Evolutionary conservation across 2,113 vertebrate species (phyloP).

Genomic region (Scopus umbretta): DNA sequence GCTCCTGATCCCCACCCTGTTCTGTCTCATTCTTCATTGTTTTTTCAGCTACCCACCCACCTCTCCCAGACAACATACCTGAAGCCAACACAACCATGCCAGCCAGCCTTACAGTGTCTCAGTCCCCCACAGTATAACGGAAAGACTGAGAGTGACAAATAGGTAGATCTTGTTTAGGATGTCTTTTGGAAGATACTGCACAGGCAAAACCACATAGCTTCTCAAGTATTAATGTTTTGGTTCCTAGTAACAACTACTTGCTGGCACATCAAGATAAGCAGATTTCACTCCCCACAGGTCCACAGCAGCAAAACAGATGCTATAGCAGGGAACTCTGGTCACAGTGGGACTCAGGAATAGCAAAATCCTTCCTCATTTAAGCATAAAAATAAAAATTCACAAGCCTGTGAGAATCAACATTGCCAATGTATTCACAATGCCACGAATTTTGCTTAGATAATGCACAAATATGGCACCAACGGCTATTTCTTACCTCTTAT

Average conservation of each 20-base stretch:
- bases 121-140: background rate
- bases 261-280: constrained; percentile 26
- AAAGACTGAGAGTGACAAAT: background rate
- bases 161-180: background rate
- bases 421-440: background rate
- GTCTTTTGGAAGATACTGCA: background rate
- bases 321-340: background rate
- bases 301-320: background rate
- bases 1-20: background rate
- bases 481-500: background rate
- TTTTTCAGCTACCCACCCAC: background rate
- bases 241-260: background rate
- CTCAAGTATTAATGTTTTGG: background rate
- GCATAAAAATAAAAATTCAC: background rate
- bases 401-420: background rate
- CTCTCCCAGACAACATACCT: background rate
- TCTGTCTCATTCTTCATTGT: background rate
- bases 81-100: background rate
- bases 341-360: background rate
- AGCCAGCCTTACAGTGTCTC: background rate
- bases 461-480: background rate
- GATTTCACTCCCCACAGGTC: constrained; percentile 20
- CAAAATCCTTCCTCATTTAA: background rate
- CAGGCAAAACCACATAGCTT: background rate
- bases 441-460: background rate